These are phyloP conservation scores for Papilio polytes DNA, from an alignment of 1,140 invertebrate genomes.

Conservation along the genomic window DNA sequence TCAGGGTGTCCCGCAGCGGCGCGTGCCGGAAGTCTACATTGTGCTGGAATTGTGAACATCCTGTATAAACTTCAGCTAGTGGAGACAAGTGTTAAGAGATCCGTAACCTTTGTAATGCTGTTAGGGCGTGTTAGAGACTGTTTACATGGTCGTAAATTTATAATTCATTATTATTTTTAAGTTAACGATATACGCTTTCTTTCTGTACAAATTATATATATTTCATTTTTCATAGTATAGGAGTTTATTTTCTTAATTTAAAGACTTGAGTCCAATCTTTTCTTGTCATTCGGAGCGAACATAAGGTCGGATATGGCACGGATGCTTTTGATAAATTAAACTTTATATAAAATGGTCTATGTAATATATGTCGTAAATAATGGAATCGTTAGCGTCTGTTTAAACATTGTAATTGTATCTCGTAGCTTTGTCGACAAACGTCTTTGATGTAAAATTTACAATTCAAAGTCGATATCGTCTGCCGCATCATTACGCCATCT, in stretches of 20 bases:
- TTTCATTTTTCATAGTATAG: no score
- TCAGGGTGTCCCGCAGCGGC: background rate
- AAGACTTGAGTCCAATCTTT: no score
- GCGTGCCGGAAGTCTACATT: background rate
- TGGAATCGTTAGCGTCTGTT: background rate
- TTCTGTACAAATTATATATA: no score
- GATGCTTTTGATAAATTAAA: no score
- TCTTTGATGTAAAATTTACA: constrained; percentile 5
- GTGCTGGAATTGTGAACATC: background rate
- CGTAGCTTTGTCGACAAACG: background rate
- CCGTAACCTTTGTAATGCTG: background rate
- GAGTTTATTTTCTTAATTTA: no score
- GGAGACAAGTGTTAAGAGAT: background rate
- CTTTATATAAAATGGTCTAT: no score
- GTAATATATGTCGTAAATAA: background rate
- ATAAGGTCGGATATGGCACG: no score
- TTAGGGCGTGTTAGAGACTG: background rate
- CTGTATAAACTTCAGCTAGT: background rate
- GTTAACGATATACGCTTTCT: no score
- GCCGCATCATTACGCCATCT: constrained; percentile 8
- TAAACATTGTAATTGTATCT: constrained; percentile 7
- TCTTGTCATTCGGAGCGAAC: no score
- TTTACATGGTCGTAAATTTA: background rate
- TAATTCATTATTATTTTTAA: no score
- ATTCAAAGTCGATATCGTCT: constrained; percentile 7